Evolutionary conservation across 2,113 vertebrate genomes (phyloP), one percentile per base, ranked within the genome.

Genomic region (Balaenoptera acutorostrata): DNA sequence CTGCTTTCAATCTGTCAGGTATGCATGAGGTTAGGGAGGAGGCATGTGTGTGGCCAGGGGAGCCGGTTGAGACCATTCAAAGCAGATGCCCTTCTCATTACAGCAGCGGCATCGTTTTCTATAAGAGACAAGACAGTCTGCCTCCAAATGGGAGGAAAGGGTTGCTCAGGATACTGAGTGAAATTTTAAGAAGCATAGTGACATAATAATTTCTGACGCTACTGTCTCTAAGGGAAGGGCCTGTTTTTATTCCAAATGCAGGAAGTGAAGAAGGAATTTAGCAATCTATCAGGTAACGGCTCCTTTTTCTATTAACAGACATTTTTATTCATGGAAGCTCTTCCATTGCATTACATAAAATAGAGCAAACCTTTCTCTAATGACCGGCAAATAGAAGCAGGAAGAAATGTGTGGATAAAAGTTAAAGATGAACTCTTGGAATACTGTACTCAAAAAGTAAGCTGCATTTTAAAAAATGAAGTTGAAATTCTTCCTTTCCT

Each of bases 341-440:
- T 89, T 52, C 72, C n/a, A 83, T 6, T 52, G 31, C 63, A 93
- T 71, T 94, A 72, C 75, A 91, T 95, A 92, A 97, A 87, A 49
- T 33, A 89, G 66, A 91, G 49, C 44, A 85, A 72, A 91, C 1
- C 7, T 90, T 78, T 93, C 41, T 84, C 77, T 81, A 49, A 85
- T 89, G 68, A 61, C 63, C 49, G 0, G 74, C 39, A 52, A 82
- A 88, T 2, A 63, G 23, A 61, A 68, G 31, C 20, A 33, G 21
- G 44, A 23, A 64, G 55, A 93, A 14, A 71, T 64, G 14, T 44
- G 39, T 75, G 52, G 88, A 93, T 85, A 90, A 93, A 95, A 75
- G 55, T 36, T 57, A 68, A 63, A 69, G 68, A 52, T 49, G 46
- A 93, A 86, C 87, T 81, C 68, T 95, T 84, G 75, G 44, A 92